Conservation (phyloP, 2,113 vertebrate genomes). For the Petromus typicus region DNA sequence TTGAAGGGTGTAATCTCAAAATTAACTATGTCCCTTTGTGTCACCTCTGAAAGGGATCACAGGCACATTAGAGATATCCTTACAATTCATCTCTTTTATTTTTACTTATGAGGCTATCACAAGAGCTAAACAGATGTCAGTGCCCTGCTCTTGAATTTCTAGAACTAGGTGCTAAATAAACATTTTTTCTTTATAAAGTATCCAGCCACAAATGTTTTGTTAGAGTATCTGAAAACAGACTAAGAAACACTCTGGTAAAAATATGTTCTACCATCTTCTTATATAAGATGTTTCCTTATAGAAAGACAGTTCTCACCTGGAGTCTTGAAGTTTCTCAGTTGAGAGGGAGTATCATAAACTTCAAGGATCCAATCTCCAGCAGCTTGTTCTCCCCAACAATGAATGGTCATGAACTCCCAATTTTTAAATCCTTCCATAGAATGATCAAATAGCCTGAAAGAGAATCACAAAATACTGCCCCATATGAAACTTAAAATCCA, state of each 20-base stretch:
- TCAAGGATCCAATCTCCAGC: conserved; percentile 98
- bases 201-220: background rate
- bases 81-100: conserved; percentile 19
- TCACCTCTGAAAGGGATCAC: background rate
- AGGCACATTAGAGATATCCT: background rate
- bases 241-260: background rate
- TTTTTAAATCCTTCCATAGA: conserved; percentile 99
- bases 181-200: background rate
- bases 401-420: conserved; percentile 99
- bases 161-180: background rate
- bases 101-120: background rate
- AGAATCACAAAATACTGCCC: conserved; percentile 63
- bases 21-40: conserved; percentile 12
- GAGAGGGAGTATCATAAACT: conserved; percentile 97
- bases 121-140: background rate
- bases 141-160: background rate
- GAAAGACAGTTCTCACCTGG: conserved; percentile 89
- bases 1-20: background rate
- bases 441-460: conserved; percentile 97
- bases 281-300: background rate
- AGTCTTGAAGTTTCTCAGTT: conserved; percentile 97
- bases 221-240: background rate
- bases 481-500: background rate
- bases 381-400: conserved; percentile 98
- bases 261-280: background rate